Evolutionary conservation across 2,888 invertebrate species (phyloP), one percentile per base, ranked within the genome.

Genomic region (Leptinotarsa peninsularis): DNA sequence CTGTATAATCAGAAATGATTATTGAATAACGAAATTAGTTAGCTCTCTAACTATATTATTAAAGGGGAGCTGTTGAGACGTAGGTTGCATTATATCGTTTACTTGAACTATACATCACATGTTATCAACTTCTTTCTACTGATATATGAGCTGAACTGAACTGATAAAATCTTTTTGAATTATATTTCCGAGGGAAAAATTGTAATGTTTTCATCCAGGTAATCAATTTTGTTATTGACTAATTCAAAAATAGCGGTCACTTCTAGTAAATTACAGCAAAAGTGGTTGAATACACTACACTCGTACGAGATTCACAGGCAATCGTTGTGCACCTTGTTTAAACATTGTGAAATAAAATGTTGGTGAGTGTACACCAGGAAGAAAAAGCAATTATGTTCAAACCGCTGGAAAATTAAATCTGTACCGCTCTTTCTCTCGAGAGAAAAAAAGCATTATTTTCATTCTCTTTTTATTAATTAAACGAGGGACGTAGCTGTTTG

Each of bases 321-420:
- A n/a, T 63, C 17, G 43, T 63, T 18, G 60, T 27, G 27, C 23
- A 23, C 17, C 60, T 27, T 67, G 21, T 67, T 67, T 67, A n/a
- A 71, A 63, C 60, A 60, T 63, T 50, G 60, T 17, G 27, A 21
- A 49, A 71, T 66, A 33, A 71, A 60, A 56, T 60, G 52, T 60
- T 21, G 43, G 66, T 52, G 52, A 49, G 52, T 68, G 50, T 52
- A 66, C 49, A 33, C 49, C 33, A n/a, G 52, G 23, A 66, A 66
- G 72, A 43, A 54, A 72, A 66, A 52, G 68, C 50, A 67, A 56
- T 74, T 70, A 66, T 66, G 66, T 66, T 60, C 63, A 66, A 66
- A 70, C 70, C 70, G 66, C 74, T 70, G 74, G 69, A 70, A 70
- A 74, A 74, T 74, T 49, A 66, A 70, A 74, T 70, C 66, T 54